Conservation (phyloP, 2,888 invertebrate species). For the Ariolimax columbianus region DNA sequence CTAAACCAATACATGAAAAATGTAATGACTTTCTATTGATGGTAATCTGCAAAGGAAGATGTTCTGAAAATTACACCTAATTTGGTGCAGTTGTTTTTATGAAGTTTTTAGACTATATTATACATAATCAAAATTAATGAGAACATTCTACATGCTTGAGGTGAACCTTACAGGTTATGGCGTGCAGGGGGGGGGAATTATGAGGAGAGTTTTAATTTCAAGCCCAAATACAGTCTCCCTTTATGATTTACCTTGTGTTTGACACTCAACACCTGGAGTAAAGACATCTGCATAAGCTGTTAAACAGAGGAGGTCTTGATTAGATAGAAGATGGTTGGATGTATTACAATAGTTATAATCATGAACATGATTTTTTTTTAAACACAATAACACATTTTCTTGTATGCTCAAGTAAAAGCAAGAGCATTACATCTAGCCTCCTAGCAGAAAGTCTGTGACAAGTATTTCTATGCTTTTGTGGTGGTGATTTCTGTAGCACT, state of each 20-base stretch:
- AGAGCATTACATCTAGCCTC: no score
- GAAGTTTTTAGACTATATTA: no score
- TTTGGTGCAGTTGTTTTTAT: no score
- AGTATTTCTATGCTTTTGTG: no score
- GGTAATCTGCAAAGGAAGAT: no score
- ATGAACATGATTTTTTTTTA: neutral
- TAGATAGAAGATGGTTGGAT: neutral
- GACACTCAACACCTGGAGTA: slow-evolving; percentile 53
- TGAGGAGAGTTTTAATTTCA: neutral
- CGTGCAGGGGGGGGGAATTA: neutral
- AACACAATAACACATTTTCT: no score
- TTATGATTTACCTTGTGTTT: slow-evolving; percentile 52
- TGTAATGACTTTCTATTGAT: no score
- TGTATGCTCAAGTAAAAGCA: no score
- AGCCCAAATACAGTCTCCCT: neutral
- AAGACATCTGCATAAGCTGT: slow-evolving; percentile 55
- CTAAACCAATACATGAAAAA: no score
- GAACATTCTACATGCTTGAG: neutral
- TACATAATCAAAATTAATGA: neutral
- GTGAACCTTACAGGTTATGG: neutral
- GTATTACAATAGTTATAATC: neutral
- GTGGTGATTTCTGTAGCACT: no score
- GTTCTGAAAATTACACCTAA: no score
- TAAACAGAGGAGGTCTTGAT: slow-evolving; percentile 25
- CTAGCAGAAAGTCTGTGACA: no score